Evolutionary conservation across 2,113 vertebrate genomes (phyloP).

Genomic region (Ammodytes marinus): DNA sequence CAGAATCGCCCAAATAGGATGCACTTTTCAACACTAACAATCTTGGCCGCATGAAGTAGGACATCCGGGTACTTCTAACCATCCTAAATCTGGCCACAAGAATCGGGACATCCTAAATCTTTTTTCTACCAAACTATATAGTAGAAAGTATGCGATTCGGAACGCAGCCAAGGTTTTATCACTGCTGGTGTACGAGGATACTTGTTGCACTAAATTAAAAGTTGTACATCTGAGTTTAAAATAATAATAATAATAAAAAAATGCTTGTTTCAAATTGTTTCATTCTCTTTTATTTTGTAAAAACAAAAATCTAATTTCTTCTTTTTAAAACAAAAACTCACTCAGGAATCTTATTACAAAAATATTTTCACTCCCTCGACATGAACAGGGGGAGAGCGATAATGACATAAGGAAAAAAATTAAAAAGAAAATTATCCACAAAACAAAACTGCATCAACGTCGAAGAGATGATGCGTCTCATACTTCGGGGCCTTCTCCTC

Average conservation of each 20-base stretch:
- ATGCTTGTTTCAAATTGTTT: constrained; percentile 7
- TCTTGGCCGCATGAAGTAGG: too few species aligned
- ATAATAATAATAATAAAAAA: constrained; percentile 13
- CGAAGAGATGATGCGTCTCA: constrained; percentile 69
- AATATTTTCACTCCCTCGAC: constrained; percentile 30
- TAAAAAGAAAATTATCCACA: constrained; percentile 19
- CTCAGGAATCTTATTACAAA: constrained; percentile 62
- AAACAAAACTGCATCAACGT: constrained; percentile 9
- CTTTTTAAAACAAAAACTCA: constrained; percentile 33
- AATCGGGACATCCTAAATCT: too few species aligned
- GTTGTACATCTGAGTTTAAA: constrained; percentile 1
- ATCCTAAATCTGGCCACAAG: too few species aligned
- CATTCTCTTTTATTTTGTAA: constrained; percentile 66
- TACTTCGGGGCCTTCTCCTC: constrained; percentile 98
- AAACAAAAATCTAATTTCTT: constrained; percentile 20
- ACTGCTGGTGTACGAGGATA: constrained; percentile 19
- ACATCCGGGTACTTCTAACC: too few species aligned
- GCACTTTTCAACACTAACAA: too few species aligned
- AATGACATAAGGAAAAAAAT: constrained; percentile 24
- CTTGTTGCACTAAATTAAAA: constrained; percentile 56
- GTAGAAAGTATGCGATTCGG: too few species aligned
- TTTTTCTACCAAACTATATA: too few species aligned
- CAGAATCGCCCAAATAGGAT: too few species aligned
- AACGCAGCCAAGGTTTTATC: fast-evolving
- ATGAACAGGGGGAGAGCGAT: neutral